phyloP scores from a whole-genome alignment of 2,113 vertebrate genomes.

The Eptesicus fuscus region DNA sequence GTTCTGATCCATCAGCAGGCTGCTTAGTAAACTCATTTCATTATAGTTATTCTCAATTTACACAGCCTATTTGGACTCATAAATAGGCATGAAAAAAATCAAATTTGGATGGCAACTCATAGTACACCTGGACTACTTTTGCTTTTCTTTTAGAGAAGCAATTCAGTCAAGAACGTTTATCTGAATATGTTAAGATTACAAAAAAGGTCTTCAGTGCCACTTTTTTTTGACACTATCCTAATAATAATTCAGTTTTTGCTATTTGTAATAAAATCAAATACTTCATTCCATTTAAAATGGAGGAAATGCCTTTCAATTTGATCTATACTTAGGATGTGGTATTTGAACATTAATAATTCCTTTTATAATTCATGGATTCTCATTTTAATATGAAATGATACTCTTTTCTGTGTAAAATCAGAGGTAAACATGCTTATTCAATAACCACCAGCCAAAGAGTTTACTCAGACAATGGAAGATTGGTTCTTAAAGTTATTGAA shows the following conservation, averaged over 20 bases:
- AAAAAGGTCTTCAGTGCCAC: conserved; percentile 40
- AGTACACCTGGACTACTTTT: neutral
- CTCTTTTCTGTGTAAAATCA: conserved; percentile 63
- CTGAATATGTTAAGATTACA: conserved; percentile 51
- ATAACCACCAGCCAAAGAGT: conserved; percentile 39
- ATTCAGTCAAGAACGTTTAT: neutral
- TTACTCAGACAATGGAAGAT: conserved; percentile 60
- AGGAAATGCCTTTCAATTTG: conserved; percentile 64
- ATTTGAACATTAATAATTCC: conserved; percentile 70
- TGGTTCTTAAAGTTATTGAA: conserved; percentile 67
- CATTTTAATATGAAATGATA: conserved; percentile 72
- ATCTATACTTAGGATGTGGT: conserved; percentile 35
- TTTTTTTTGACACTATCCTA: conserved; percentile 2
- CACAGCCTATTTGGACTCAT: neutral
- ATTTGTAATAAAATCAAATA: conserved; percentile 64
- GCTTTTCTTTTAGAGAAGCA: neutral
- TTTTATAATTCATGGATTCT: conserved; percentile 54
- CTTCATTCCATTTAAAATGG: conserved; percentile 44
- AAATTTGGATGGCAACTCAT: neutral
- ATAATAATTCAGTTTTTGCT: conserved; percentile 46
- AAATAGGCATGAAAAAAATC: neutral
- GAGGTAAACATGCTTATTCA: conserved; percentile 70
- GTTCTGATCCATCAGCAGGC: neutral
- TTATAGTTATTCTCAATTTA: neutral
- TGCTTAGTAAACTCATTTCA: neutral